Base-by-base conservation (phyloP, 2,888 invertebrate species). In the Danaus chrysippus region DNA sequence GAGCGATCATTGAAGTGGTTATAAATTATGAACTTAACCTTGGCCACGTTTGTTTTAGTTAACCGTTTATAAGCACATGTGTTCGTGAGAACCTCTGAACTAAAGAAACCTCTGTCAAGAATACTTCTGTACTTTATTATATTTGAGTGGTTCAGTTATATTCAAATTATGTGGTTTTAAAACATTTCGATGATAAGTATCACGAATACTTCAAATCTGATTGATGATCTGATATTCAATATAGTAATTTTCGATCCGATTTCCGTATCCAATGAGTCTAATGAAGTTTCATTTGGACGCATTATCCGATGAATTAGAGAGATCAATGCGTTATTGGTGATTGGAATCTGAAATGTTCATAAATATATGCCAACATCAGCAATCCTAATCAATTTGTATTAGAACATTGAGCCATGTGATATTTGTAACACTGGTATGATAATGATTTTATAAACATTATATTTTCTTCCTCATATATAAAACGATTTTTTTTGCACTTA, bases 1-100 rank as follows among this genome's bases (percentile, higher is more conserved):
- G 80, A 83, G 87, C 87, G 87, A 80, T 73, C 83, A 70, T 72
- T 81, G 76, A 83, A 91, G 91, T 86, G 85, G 84, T 76, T 69
- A 85, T 90, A 89, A 89, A 90, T 90, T 86, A 87, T 83, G 81
- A 86, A 81, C 82, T 84, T 86, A 89, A 87, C 89, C 88, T 88
- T 88, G 85, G 80, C 72, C 75, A 74, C 76, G 83, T 84, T 87
- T 90, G 87, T 88, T 89, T 87, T 81, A 78, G 82, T 84, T 81
- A 83, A 76, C 79, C 79, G 77, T 78, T 78, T 59, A 69, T 77
- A 76, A 77, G 76, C 83, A 84, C 79, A 81, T 86, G 84, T 81
- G 79, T 74, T 75, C 89, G 88, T 90, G 90, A 86, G 90, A 90
- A 91, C 78, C 68, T 57, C 58, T 60, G 61, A 68, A 66, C 63